Base-by-base conservation (phyloP, 2,888 invertebrate species). In the Campaea margaritaria region DNA sequence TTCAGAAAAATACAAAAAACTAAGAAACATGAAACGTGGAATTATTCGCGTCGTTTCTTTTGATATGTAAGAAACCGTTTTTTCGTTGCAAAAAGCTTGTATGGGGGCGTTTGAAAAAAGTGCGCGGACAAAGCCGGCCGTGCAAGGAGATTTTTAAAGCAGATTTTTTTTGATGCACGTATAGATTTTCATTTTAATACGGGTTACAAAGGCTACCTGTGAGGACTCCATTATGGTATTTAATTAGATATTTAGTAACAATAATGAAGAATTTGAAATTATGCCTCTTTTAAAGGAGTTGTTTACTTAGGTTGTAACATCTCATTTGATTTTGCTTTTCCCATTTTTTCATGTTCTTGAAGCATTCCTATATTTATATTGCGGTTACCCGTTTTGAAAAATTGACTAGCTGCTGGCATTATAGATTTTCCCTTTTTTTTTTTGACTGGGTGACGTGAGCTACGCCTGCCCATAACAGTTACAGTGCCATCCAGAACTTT, bases 31-130 rank as follows among this genome's bases (percentile, higher is more conserved):
- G 91, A 92, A 91, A 89, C 91, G 87, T 81, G 83, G 89, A 91
- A 92, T 92, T 91, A 92, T 91, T 92, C 89, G 92, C 92, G 87
- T 91, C 90, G 90, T 86, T 87, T 89, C 90, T 82, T 89, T 87
- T 86, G 84, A 89, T 82, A 85, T 87, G 79, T 85, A 86, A 88
- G 87, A 91, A 89, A 88, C 80, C 79, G 85, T 87, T 89, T 91
- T 90, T 90, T 89, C 81, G 72, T 80, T 84, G 89, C 89, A 90
- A 90, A 92, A 91, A 88, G 75, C 75, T 81, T 81, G 85, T 83
- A 89, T 87, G 84, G 83, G 89, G 87, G 88, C 87, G 74, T 82
- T 75, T 75, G 81, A 87, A 89, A 87, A 91, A 87, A 72, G 68
- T 69, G 73, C 85, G 73, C 85, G 90, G 90, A 90, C 90, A 91